Conservation (phyloP, 1,140 invertebrate species). For the Parapsyche elsis region DNA sequence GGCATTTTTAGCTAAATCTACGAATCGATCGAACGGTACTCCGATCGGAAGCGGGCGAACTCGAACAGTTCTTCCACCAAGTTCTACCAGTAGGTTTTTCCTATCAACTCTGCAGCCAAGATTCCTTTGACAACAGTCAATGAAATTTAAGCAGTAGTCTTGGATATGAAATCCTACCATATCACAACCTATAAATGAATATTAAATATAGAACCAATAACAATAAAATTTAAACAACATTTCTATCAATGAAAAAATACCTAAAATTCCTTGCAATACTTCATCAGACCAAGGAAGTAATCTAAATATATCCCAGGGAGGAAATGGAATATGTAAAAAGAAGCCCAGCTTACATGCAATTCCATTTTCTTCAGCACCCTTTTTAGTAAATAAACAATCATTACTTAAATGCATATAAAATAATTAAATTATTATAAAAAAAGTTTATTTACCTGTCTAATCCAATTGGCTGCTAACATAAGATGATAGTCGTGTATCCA, state of each 20-base stretch:
- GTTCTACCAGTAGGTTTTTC: constrained; percentile 87
- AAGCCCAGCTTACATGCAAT: constrained; percentile 85
- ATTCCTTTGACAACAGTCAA: constrained; percentile 89
- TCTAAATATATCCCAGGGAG: constrained; percentile 91
- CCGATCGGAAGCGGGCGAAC: constrained; percentile 87
- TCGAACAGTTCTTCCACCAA: constrained; percentile 85
- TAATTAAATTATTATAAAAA: constrained; percentile 20
- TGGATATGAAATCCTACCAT: constrained; percentile 93
- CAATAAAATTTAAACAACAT: background rate
- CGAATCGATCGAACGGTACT: constrained; percentile 88
- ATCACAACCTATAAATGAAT: constrained; percentile 76
- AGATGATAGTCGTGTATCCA: constrained; percentile 95
- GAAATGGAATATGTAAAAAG: constrained; percentile 93
- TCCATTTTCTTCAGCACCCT: constrained; percentile 81
- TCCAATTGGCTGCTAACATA: constrained; percentile 90
- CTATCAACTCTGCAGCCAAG: constrained; percentile 89
- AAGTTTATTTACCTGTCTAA: constrained; percentile 73
- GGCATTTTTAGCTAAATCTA: constrained; percentile 81
- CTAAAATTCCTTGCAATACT: constrained; percentile 89
- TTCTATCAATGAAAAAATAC: constrained; percentile 61
- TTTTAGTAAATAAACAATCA: constrained; percentile 57
- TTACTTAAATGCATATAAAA: constrained; percentile 3
- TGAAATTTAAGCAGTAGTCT: constrained; percentile 91
- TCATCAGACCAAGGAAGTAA: constrained; percentile 92
- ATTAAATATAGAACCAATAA: constrained; percentile 6